Evolutionary conservation across 2,113 vertebrate genomes (phyloP).

Genomic region (Atherinomorus stipes): DNA sequence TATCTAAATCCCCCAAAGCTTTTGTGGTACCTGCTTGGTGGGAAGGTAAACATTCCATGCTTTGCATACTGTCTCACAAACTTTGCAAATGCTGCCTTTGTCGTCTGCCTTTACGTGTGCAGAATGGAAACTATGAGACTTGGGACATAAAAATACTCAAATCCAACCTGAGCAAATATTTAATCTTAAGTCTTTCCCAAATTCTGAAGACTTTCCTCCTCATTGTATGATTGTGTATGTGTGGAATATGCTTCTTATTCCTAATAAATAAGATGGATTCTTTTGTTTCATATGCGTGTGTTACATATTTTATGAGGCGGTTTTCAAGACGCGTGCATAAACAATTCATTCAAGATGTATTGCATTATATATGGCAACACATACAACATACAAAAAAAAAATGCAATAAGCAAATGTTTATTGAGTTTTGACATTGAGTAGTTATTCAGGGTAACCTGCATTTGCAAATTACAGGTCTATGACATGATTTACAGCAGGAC

Average conservation of each 20-base stretch:
- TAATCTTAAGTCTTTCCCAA: not conserved
- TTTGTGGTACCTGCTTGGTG: conserved; percentile 35
- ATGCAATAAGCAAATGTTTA: too few relatives aligned
- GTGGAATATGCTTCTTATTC: not conserved
- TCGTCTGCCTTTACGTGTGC: conserved; percentile 20
- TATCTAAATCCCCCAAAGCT: conserved; percentile 44
- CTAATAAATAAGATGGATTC: too few relatives aligned
- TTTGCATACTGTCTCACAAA: conserved; percentile 48
- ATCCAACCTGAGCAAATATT: conserved; percentile 26
- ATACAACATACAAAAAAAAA: too few relatives aligned
- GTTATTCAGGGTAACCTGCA: not conserved
- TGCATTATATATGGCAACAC: not conserved
- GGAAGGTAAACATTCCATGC: conserved; percentile 50
- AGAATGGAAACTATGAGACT: conserved; percentile 20
- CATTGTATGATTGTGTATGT: not conserved
- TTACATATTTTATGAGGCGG: too few relatives aligned
- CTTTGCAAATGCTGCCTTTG: conserved; percentile 31
- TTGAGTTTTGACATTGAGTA: not conserved
- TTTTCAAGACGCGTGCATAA: too few relatives aligned
- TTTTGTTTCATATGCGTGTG: too few relatives aligned
- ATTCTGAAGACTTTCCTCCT: not conserved
- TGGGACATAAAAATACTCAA: conserved; percentile 13
- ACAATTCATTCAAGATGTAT: not conserved
- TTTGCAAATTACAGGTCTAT: not conserved
- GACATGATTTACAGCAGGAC: not conserved